Conservation (phyloP, 2,888 invertebrate genomes). For the Meiosimyza decipiens region DNA sequence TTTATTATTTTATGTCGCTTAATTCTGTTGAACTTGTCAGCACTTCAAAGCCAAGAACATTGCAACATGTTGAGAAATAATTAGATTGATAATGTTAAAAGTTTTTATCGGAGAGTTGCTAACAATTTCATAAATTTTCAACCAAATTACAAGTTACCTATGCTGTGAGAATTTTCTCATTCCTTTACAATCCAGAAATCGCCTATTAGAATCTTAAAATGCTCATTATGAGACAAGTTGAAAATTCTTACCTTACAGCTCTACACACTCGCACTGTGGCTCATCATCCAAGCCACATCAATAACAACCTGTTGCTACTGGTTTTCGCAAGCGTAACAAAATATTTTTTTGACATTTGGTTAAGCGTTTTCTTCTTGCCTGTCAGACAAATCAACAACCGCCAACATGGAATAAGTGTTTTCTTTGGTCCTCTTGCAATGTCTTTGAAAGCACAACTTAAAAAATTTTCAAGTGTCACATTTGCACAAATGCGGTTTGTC, state of each 20-base stretch:
- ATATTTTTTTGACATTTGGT: constrained; percentile 12
- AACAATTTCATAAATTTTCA: too few relatives aligned
- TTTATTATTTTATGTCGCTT: constrained; percentile 15
- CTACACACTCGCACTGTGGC: too few relatives aligned
- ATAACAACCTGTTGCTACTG: constrained; percentile 26
- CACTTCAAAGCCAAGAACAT: neutral
- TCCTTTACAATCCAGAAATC: too few relatives aligned
- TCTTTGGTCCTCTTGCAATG: neutral
- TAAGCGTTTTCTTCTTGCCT: neutral
- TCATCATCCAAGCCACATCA: constrained; percentile 4
- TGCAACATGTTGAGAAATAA: too few relatives aligned
- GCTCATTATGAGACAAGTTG: too few relatives aligned
- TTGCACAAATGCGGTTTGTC: constrained; percentile 28
- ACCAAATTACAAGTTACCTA: too few relatives aligned
- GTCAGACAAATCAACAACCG: constrained; percentile 27
- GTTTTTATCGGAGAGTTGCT: too few relatives aligned
- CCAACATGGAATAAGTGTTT: constrained; percentile 11
- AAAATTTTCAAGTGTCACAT: constrained; percentile 23
- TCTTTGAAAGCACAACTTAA: constrained; percentile 5
- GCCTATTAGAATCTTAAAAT: too few relatives aligned
- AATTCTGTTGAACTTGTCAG: constrained; percentile 30
- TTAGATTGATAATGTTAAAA: too few relatives aligned
- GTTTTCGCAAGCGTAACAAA: constrained; percentile 11
- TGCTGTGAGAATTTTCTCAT: too few relatives aligned
- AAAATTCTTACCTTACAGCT: too few relatives aligned